Conservation (phyloP, 1,140 invertebrate genomes). For the Thalassaphorura encarpata region DNA sequence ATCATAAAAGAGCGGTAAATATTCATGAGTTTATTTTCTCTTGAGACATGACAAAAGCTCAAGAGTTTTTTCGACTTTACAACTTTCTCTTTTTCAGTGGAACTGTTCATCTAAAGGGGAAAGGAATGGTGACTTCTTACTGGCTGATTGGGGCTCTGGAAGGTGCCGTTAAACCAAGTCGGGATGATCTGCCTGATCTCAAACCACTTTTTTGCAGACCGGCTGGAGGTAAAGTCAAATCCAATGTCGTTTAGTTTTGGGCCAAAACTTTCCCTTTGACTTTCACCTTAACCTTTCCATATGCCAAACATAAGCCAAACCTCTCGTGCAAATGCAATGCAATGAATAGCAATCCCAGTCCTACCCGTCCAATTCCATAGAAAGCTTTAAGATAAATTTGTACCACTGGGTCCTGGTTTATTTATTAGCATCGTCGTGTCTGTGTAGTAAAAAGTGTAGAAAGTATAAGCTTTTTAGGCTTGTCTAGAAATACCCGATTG, state of each 20-base stretch:
- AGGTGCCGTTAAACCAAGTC: conserved; percentile 49
- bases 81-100: conserved; percentile 45
- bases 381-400: too few species aligned
- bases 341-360: conserved; percentile 27
- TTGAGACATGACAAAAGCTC: not conserved
- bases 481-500: too few species aligned
- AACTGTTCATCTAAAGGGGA: conserved; percentile 78
- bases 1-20: conserved; percentile 49
- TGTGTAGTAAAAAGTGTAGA: too few species aligned
- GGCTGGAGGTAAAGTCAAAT: conserved; percentile 9
- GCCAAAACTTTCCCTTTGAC: too few species aligned
- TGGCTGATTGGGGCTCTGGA: conserved; percentile 73
- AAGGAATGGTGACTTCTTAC: conserved; percentile 66
- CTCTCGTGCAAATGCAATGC: not conserved
- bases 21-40: not conserved
- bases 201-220: conserved; percentile 32
- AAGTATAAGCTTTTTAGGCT: too few species aligned
- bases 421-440: too few species aligned
- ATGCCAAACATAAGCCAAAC: not conserved
- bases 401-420: too few species aligned
- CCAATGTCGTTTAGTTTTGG: too few species aligned
- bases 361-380: too few species aligned
- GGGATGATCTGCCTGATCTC: conserved; percentile 20
- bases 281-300: too few species aligned
- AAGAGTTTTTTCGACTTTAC: not conserved